Evolutionary conservation across 2,888 invertebrate genomes (phyloP), one percentile per base, ranked within the genome.

Genomic region (Cetonia aurata): DNA sequence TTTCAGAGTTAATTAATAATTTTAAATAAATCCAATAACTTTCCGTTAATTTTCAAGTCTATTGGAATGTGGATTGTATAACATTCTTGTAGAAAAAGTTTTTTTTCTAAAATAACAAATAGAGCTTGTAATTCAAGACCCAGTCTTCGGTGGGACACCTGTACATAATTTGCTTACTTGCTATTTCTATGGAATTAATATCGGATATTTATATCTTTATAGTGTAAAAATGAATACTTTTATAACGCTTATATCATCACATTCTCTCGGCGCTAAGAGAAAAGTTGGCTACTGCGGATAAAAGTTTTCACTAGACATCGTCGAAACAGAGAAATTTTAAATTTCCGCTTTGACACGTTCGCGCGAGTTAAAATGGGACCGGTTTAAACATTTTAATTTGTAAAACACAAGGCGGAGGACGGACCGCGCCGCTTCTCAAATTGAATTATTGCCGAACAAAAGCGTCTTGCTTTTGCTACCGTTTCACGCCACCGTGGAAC

Each of bases 341-440:
- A 60, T 60, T 60, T 60, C 48, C 46, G 13, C 31, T 60, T 46
- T 60, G 48, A 60, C 60, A 60, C 60, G 48, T 59, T 59, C 59
- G 19, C 17, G 44, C 60, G 8, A 41, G 46, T 31, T 33, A 31
- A n/a, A 33, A 10, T 15, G 48, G 33, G 46, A 46, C 60, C 46
- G 25, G 46, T 60, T 60, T 60, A 60, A 60, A 60, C 60, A 60
- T 60, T 60, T 60, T 60, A 46, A 60, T 60, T 60, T 48, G 31
- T 60, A 60, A 60, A 60, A 25, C 60, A 46, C 60, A 60, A 60
- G 60, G 60, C 46, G 60, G 37, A 33, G 56, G 46, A 60, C 48
- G 46, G 13, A 6, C 46, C n/a, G 60, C 60, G 60, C 46, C 60
- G 46, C 48, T 60, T 46, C 31, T 46, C 60, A 60, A 60, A 60